Base-by-base conservation (phyloP, 2,888 invertebrate genomes). In the Poecilobothrus nobilitatus region DNA sequence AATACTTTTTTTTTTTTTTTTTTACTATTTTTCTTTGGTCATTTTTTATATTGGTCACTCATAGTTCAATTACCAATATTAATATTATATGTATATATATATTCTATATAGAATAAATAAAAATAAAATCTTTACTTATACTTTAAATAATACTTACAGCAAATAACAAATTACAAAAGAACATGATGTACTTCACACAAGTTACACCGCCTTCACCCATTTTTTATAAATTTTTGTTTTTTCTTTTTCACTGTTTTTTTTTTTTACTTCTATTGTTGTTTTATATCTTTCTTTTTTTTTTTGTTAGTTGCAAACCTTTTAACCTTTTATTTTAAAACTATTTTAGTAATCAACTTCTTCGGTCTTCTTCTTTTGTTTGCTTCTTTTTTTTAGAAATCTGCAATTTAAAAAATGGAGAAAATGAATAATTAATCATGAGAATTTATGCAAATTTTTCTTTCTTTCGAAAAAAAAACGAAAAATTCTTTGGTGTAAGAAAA, bases 101-200 rank as follows among this genome's bases (percentile, higher is more conserved):
- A 27, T 27, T 41, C 1, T 41, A 41, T 41, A 2, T 41, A 12
- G 41, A 41, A 41, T 41, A 41, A 9, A 41, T 41, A 41, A 41
- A 41, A 9, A 41, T 41, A 41, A 41, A 41, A 41, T 41, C 12
- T 41, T 12, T 41, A 41, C 15, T 12, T 41, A 41, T 41, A 41
- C 15, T 41, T 8, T 41, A 12, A 53, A 53, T 53, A n/a, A 53
- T 74, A 86, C 92, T 89, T 84, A 95, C 95, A 83, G 92, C 93
- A 84, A 94, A 91, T 74, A 93, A 82, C 74, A 94, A 86, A 83
- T 94, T 95, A 85, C 94, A 93, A 75, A 90, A 86, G 82, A 94
- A 94, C 67, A 95, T 86, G 71, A 95, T 86, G 81, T 92, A 94
- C 83, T 95, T 95, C 75, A 94, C 88, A 84, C 93, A 93, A 76